These are phyloP conservation scores for Vireo griseus DNA, from an alignment of 2,797 vertebrate genomes.

Conservation along the genomic window DNA sequence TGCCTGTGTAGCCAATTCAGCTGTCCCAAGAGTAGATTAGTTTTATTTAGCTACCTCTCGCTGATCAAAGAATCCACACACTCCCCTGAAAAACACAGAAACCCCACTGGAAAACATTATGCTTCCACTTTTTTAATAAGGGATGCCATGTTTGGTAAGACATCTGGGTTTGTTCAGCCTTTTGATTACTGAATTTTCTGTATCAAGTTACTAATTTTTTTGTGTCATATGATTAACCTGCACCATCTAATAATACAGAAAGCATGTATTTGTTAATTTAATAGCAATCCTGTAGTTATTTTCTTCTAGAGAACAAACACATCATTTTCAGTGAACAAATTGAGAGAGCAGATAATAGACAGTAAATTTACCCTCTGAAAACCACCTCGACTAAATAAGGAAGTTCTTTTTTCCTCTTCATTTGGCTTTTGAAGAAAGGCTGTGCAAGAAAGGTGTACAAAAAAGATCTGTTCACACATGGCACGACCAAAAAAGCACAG, in stretches of 20 bases:
- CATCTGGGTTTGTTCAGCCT: neutral
- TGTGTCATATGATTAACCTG: neutral
- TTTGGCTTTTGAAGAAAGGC: neutral
- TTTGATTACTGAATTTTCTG: neutral
- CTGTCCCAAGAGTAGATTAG: neutral
- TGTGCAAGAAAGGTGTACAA: neutral
- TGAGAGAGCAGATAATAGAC: neutral
- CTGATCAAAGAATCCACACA: neutral
- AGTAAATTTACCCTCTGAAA: neutral
- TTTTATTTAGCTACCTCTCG: neutral
- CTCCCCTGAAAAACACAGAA: neutral
- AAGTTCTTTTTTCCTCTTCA: neutral
- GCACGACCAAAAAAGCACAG: fast-evolving
- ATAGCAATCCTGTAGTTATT: neutral
- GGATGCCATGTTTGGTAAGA: neutral
- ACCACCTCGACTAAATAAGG: neutral
- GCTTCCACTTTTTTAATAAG: neutral
- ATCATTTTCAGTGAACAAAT: neutral
- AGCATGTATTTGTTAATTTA: neutral
- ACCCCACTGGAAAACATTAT: neutral
- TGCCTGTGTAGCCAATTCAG: neutral
- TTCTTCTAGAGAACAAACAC: neutral
- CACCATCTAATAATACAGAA: neutral
- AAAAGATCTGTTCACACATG: neutral
- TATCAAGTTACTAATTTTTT: neutral